phyloP scores from a whole-genome alignment of 2,113 vertebrate genomes.

The Dromiciops gliroides region DNA sequence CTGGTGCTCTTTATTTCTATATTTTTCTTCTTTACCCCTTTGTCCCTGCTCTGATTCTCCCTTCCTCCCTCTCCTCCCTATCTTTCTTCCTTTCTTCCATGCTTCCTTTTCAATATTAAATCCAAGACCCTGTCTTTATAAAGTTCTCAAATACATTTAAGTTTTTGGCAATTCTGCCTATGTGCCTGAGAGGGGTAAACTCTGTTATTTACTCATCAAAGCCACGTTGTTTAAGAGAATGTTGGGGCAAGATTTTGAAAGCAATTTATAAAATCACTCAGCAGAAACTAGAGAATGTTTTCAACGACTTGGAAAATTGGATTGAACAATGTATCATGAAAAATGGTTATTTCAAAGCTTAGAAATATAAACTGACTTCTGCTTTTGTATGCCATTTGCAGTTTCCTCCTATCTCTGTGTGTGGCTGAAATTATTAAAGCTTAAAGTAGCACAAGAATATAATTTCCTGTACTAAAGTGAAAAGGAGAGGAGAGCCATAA shows the following conservation, averaged over 20 bases:
- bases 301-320: slow-evolving; percentile 74
- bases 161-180: slow-evolving; percentile 49
- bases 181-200: not conserved
- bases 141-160: slow-evolving; percentile 1
- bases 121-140: slow-evolving; percentile 7
- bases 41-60: not conserved
- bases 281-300: slow-evolving; percentile 61
- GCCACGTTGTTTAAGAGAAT: slow-evolving; percentile 37
- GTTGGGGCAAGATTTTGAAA: slow-evolving; percentile 35
- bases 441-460: slow-evolving; percentile 37
- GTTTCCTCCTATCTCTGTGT: slow-evolving; percentile 17
- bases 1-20: not conserved
- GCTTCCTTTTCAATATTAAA: not conserved
- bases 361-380: slow-evolving; percentile 31
- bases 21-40: not conserved
- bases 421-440: slow-evolving; percentile 44
- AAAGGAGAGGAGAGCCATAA: slow-evolving; percentile 31
- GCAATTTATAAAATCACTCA: slow-evolving; percentile 69
- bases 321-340: slow-evolving; percentile 49
- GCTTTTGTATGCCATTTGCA: slow-evolving; percentile 21
- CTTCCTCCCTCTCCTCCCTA: not conserved
- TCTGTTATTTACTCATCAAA: slow-evolving; percentile 55
- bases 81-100: not conserved
- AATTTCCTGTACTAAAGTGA: slow-evolving; percentile 28
- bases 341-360: not conserved